These are phyloP conservation scores for Scaptomyza parva DNA, from an alignment of 2,888 invertebrate species.

Conservation along the genomic window DNA sequence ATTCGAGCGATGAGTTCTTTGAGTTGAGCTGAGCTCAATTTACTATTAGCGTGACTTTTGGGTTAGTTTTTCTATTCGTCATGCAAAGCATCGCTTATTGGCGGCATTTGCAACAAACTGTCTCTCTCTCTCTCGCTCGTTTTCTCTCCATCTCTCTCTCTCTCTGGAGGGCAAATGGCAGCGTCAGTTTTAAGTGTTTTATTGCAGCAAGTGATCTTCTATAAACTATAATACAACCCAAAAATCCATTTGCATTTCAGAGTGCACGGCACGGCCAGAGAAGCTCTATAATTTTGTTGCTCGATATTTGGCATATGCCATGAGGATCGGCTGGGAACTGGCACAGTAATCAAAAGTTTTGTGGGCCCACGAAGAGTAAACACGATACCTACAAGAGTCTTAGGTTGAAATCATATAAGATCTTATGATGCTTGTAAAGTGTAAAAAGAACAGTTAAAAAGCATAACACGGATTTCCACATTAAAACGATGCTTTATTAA, in stretches of 20 bases:
- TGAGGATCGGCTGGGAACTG: conserved; percentile 41
- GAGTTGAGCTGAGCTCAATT: conserved; percentile 71
- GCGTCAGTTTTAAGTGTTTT: conserved; percentile 62
- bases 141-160: conserved; percentile 5
- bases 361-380: conserved; percentile 27
- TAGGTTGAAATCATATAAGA: conserved; percentile 9
- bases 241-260: conserved; percentile 44
- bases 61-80: conserved; percentile 79
- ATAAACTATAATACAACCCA: conserved; percentile 49
- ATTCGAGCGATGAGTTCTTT: conserved; percentile 47
- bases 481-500: background rate
- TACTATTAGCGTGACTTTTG: conserved; percentile 80
- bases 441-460: conserved; percentile 4
- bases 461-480: conserved; percentile 8
- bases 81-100: conserved; percentile 76
- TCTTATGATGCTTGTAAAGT: conserved; percentile 33
- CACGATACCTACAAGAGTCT: conserved; percentile 24
- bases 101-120: conserved; percentile 31
- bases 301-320: conserved; percentile 48
- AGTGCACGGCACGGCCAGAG: conserved; percentile 12
- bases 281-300: conserved; percentile 54
- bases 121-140: conserved; percentile 11
- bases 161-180: conserved; percentile 35
- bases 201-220: conserved; percentile 74
- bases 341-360: conserved; percentile 43